These are phyloP conservation scores for Bombus waltoni DNA, from an alignment of 1,140 invertebrate genomes.

Conservation along the genomic window DNA sequence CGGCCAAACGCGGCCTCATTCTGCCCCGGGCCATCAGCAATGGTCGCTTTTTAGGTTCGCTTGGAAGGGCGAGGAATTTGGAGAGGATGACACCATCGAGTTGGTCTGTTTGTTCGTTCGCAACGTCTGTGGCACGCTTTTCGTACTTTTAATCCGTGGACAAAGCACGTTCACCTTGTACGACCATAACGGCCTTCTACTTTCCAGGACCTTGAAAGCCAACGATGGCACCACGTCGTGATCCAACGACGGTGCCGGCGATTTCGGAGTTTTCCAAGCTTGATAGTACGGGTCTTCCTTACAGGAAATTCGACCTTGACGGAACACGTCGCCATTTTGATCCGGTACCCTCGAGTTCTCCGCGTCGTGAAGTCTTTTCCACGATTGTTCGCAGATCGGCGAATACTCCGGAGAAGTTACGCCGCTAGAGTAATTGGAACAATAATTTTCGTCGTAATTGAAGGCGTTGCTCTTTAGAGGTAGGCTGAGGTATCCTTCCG, in stretches of 20 bases:
- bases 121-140: constrained; percentile 82
- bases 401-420: constrained; percentile 77
- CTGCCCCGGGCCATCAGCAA: constrained; percentile 75
- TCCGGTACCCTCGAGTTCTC: constrained; percentile 75
- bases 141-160: constrained; percentile 84
- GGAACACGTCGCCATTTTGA: constrained; percentile 63
- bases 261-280: constrained; percentile 83
- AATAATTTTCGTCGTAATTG: constrained; percentile 70
- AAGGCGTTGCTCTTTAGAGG: constrained; percentile 62
- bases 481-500: constrained; percentile 61
- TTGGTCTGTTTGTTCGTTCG: constrained; percentile 27
- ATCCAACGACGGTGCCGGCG: constrained; percentile 62
- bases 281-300: constrained; percentile 85
- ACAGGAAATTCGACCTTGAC: constrained; percentile 74
- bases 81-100: constrained; percentile 9
- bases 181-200: constrained; percentile 73
- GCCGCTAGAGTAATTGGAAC: constrained; percentile 70
- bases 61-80: constrained; percentile 55
- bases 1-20: constrained; percentile 72
- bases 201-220: constrained; percentile 78
- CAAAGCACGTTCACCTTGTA: constrained; percentile 80
- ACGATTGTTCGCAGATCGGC: constrained; percentile 68
- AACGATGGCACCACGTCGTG: constrained; percentile 83
- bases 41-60: constrained; percentile 65
- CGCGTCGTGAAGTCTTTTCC: constrained; percentile 61